A percentile compares a stretch with the other conserved stretches of the same genome.
These are phyloP conservation scores for Pachyuromys duprasi DNA, from an alignment of 2,797 vertebrate genomes.

Conservation along the genomic window DNA sequence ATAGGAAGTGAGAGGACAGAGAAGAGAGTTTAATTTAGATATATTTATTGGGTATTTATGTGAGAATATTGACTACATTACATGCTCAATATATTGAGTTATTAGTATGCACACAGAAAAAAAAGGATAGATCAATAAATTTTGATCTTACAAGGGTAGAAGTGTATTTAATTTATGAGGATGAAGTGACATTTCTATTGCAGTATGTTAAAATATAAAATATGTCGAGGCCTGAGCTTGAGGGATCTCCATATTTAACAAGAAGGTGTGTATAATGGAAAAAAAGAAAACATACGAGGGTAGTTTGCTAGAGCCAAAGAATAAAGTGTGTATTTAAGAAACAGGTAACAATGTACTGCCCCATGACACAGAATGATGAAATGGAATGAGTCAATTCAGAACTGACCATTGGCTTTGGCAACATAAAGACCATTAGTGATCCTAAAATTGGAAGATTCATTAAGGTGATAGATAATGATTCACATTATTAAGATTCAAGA, in stretches of 20 bases:
- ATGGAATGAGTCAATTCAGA: neutral
- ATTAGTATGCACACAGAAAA: neutral
- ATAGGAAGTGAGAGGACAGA: neutral
- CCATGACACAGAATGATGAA: neutral
- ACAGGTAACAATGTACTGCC: neutral
- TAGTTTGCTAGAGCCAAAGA: neutral
- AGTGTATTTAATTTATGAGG: neutral
- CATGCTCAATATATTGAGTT: neutral
- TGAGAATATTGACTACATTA: neutral
- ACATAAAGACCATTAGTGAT: neutral
- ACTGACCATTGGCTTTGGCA: neutral
- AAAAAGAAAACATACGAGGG: neutral
- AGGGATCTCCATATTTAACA: neutral
- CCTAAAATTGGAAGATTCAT: neutral
- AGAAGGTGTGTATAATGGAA: neutral
- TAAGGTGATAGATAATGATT: neutral
- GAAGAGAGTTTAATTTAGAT: neutral
- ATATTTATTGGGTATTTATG: neutral
- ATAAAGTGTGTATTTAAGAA: neutral
- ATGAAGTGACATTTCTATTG: neutral
- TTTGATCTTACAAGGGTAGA: neutral
- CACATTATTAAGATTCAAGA: neutral
- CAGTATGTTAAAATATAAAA: constrained; percentile 32
- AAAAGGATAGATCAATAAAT: neutral
- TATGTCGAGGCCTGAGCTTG: neutral